Base-by-base conservation (phyloP, 2,797 vertebrate genomes). In the Sorex maritimensis region DNA sequence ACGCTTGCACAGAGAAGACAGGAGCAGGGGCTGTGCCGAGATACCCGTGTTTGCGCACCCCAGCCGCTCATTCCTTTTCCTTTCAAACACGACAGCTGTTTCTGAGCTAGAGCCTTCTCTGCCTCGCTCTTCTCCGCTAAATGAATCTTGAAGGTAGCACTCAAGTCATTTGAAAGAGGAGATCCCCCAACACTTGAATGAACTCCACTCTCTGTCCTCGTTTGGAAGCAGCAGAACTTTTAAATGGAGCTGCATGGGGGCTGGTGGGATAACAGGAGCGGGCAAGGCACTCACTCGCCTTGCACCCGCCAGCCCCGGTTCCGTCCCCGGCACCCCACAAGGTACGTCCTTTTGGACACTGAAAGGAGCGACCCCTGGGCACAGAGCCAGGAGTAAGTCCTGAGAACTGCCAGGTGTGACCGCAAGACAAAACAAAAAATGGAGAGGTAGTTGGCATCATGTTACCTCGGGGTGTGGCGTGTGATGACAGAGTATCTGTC, bases 71-170 rank as follows among this genome's bases (percentile, higher is more conserved):
- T 55, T 21, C n/a, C 28, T 91, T 68, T 24, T 68, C 6, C 8
- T 74, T 88, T 88, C 46, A 11, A 81, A 73, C 73, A 58, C 5
- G 10, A 85, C 84, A 89, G 30, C 82, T 72, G 41, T 28, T 23
- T 0, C 17, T 5, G 15, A 61, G 58, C 17, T 61, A 7, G 46
- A 81, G 49, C 44, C 0, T 74, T 86, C 7, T 83, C 17, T 88
- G 46, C n/a, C n/a, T 91, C 52, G 49, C 9, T 79, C 89, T 92
- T 92, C 52, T 80, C 65, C 14, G 24, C 15, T 73, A 73, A 38
- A 26, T 89, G 2, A 63, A 78, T 82, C 44, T 84, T 55, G 12
- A 44, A 79, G 44, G 69, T 88, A 55, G 0, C 38, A 8, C 74
- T 6, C 28, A 74, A 77, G 34, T 85, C 44, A 86, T 49, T 78